Evolutionary conservation across 1,140 invertebrate species (phyloP).

Genomic region (Heliconius congener): DNA sequence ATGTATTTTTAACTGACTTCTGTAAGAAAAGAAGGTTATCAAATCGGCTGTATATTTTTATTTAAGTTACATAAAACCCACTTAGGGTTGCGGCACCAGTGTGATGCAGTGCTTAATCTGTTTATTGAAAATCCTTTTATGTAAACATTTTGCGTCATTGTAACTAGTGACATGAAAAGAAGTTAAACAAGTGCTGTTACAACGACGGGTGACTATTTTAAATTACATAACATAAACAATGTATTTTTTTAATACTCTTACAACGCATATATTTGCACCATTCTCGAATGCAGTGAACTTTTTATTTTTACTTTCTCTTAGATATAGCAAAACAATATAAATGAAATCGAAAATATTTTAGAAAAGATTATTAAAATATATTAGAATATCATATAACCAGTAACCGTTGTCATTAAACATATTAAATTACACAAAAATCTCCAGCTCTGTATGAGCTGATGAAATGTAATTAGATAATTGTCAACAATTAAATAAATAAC

Average conservation of each 20-base stretch:
- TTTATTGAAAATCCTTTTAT: slow-evolving; percentile 29
- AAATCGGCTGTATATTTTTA: no score
- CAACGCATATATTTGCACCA: neutral
- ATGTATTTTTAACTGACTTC: no score
- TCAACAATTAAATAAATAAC: neutral
- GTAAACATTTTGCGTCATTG: slow-evolving; percentile 28
- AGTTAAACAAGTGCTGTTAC: slow-evolving; percentile 29
- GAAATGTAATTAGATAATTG: neutral
- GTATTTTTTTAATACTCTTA: neutral
- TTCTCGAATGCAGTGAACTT: no score
- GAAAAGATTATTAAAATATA: no score
- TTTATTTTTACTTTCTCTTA: no score
- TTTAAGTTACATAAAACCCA: neutral
- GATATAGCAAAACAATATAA: no score
- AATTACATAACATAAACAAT: neutral
- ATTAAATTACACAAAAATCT: neutral
- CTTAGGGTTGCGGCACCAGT: neutral
- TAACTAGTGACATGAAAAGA: slow-evolving; percentile 18
- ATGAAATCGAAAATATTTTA: no score
- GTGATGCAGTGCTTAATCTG: slow-evolving; percentile 17
- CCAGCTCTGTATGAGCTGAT: neutral
- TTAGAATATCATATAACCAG: neutral
- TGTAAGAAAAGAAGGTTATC: no score
- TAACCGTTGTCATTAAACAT: neutral
- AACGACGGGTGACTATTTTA: neutral